Percentiles rank a stretch among this genome's conserved stretches.
phyloP scores from a whole-genome alignment of 2,888 invertebrate genomes.

The Drosophila lacicola region DNA sequence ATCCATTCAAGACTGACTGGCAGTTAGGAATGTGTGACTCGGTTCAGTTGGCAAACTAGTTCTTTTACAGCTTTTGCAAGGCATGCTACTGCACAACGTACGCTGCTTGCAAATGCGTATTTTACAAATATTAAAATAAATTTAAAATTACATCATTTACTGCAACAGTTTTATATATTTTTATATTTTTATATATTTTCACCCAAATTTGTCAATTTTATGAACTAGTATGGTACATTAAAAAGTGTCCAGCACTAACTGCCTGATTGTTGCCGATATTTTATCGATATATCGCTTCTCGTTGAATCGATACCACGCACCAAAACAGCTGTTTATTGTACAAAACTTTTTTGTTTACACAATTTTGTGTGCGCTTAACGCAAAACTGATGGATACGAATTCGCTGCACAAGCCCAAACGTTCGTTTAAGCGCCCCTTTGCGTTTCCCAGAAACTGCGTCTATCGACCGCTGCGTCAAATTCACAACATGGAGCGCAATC shows the following conservation, averaged over 20 bases:
- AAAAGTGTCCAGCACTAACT: neutral
- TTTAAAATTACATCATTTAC: no score
- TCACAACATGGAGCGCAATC: conserved; percentile 64
- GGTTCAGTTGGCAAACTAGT: conserved; percentile 8
- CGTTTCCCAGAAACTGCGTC: conserved; percentile 57
- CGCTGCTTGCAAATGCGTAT: neutral
- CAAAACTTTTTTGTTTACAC: conserved; percentile 2
- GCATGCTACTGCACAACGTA: neutral
- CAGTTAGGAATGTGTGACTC: conserved; percentile 4
- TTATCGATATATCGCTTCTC: conserved; percentile 5
- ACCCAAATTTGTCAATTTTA: neutral
- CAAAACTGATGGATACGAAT: conserved; percentile 20
- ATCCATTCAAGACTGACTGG: conserved; percentile 1
- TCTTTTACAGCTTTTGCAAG: neutral
- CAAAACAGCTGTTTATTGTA: conserved; percentile 5
- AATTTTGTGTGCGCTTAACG: neutral
- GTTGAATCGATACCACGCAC: conserved; percentile 6
- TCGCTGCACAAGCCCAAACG: conserved; percentile 30
- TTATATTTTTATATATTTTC: no score
- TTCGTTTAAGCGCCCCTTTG: conserved; percentile 54
- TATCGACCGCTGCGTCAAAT: conserved; percentile 67
- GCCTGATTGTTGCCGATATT: neutral
- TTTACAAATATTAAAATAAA: no score
- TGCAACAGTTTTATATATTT: no score
- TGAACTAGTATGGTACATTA: neutral